Percentiles rank a stretch among this genome's conserved stretches.
phyloP scores from a whole-genome alignment of 1,140 invertebrate genomes.

The Drosophila virilis region DNA sequence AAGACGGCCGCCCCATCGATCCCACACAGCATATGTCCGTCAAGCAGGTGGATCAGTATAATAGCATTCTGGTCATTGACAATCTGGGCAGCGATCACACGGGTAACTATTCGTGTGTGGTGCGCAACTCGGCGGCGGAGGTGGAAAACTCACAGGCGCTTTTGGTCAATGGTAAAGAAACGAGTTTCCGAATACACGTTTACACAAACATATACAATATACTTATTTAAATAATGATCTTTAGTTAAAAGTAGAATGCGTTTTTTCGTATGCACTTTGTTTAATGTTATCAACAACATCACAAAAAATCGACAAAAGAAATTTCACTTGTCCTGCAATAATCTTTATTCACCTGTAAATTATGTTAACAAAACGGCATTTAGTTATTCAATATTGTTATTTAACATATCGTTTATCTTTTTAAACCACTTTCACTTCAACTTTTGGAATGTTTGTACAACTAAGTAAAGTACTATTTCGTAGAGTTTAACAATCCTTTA shows the following conservation, averaged over 20 bases:
- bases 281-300: constrained; percentile 49
- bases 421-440: constrained; percentile 49
- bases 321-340: constrained; percentile 44
- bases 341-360: constrained; percentile 35
- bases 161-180: constrained; percentile 91
- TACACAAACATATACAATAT: constrained; percentile 22
- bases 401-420: constrained; percentile 40
- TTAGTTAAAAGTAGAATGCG: constrained; percentile 76
- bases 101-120: constrained; percentile 91
- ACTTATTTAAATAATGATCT: constrained; percentile 31
- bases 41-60: constrained; percentile 90
- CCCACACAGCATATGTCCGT: constrained; percentile 87
- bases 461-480: constrained; percentile 41
- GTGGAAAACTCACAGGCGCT: constrained; percentile 90
- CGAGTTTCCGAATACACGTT: constrained; percentile 17
- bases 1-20: constrained; percentile 89
- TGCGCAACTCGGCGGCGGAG: constrained; percentile 89
- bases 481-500: constrained; percentile 62
- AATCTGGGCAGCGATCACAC: constrained; percentile 91
- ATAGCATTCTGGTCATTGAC: constrained; percentile 91
- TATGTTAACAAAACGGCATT: constrained; percentile 53
- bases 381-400: constrained; percentile 41
- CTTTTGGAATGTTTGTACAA: constrained; percentile 79
- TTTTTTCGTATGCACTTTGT: constrained; percentile 72
- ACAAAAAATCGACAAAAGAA: constrained; percentile 19